Base-by-base conservation (phyloP, 2,888 invertebrate genomes). In the Apamea anceps region DNA sequence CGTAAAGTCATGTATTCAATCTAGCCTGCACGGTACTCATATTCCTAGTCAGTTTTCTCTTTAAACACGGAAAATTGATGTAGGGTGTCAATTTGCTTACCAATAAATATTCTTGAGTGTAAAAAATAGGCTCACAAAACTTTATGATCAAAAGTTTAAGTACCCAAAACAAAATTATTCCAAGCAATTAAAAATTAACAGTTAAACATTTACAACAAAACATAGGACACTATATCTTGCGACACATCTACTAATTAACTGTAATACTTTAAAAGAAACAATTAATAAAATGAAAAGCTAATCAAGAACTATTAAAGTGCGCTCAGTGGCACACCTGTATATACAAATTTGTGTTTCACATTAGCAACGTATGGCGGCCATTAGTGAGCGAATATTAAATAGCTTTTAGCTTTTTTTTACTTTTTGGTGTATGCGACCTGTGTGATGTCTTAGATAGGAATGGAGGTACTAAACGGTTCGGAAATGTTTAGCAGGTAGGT, bases 241-340 rank as follows among this genome's bases (percentile, higher is more conserved):
- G 2, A 60, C 70, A 54, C 10, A 62, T 65, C 21, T 21, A 60
- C 18, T 83, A 74, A 77, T 82, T 82, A 74, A 72, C 21, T 2
- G 18, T 66, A 72, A 63, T 75, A 72, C 28, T 76, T 79, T 63
- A 75, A 85, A 76, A 72, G 21, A 70, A 77, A 80, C 65, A 77
- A 85, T 87, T 82, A 77, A 80, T 74, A 48, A 83, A 87, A 92
- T 93, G 80, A 91, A 91, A 92, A 86, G 80, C 79, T 87, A 92
- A 92, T 93, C 89, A 91, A 91, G 90, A 86, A 89, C 89, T 91
- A 91, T 92, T 90, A 93, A 92, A 93, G 88, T 78, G 88, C 80
- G 88, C 91, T 92, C 90, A 89, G 87, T 66, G 89, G 89, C 90
- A 83, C 93, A 93, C 92, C 92, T 93, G 92, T 90, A 72, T 37